Conservation (phyloP, 2,797 vertebrate genomes). For the Champsocephalus gunnari region DNA sequence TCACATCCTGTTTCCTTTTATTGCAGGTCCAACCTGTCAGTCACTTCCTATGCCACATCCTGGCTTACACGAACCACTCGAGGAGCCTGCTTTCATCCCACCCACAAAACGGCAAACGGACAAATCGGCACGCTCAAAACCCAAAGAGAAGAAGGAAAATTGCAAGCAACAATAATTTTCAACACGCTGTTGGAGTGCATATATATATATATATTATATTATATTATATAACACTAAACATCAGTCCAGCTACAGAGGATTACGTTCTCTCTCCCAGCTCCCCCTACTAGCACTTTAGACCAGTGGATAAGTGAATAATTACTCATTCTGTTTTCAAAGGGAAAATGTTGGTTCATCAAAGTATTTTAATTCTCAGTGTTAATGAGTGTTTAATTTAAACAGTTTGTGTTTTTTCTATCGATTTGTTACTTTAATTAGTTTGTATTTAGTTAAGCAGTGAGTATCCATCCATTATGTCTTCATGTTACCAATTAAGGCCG, state of each 20-base stretch:
- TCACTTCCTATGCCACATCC: constrained; percentile 54
- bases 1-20: constrained; percentile 12
- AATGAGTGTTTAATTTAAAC: constrained; percentile 51
- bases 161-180: constrained; percentile 88
- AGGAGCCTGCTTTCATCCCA: constrained; percentile 84
- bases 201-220: not conserved
- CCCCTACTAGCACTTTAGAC: constrained; percentile 71
- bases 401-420: constrained; percentile 12
- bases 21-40: constrained; percentile 56
- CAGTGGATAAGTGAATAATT: constrained; percentile 31
- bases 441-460: constrained; percentile 4
- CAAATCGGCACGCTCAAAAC: constrained; percentile 78
- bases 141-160: constrained; percentile 88
- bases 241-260: constrained; percentile 6
- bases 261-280: constrained; percentile 8
- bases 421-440: constrained; percentile 33
- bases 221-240: constrained; percentile 31
- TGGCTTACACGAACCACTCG: constrained; percentile 71
- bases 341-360: constrained; percentile 34
- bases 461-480: not conserved
- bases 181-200: not conserved
- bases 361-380: constrained; percentile 41
- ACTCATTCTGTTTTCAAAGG: constrained; percentile 42
- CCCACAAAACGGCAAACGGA: constrained; percentile 86
- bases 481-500: not conserved